Evolutionary conservation across 1,140 invertebrate genomes (phyloP).

Genomic region (Zaprionus ornatus): DNA sequence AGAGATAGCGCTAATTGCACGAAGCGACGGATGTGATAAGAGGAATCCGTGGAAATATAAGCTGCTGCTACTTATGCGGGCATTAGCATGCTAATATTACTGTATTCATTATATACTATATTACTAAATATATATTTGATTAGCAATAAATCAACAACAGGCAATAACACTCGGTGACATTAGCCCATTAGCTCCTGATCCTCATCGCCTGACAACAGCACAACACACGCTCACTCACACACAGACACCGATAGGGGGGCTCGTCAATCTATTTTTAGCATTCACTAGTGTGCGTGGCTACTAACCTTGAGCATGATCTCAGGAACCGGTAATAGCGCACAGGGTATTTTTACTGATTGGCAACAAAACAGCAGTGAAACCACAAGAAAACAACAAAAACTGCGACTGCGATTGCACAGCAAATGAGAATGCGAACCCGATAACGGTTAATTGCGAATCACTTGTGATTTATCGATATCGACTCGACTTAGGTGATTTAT

Average conservation of each 20-base stretch:
- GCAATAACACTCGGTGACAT: slow-evolving; percentile 27
- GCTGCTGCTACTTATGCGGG: slow-evolving; percentile 29
- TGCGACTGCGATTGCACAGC: slow-evolving; percentile 7
- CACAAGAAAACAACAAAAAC: background rate
- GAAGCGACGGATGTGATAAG: slow-evolving; percentile 69
- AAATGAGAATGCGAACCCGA: slow-evolving; percentile 3
- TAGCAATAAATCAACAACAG: slow-evolving; percentile 28
- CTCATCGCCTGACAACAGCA: slow-evolving; percentile 69
- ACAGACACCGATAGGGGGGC: slow-evolving; percentile 49
- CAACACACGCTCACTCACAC: background rate
- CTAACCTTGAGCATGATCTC: slow-evolving; percentile 27
- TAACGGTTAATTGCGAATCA: background rate
- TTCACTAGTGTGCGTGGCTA: background rate
- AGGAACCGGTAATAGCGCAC: slow-evolving; percentile 7
- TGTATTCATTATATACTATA: slow-evolving; percentile 43
- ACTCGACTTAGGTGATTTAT: background rate
- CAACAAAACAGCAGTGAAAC: background rate
- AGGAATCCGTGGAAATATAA: slow-evolving; percentile 40
- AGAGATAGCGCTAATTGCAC: slow-evolving; percentile 74
- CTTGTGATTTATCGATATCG: background rate
- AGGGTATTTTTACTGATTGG: background rate
- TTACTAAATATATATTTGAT: slow-evolving; percentile 4
- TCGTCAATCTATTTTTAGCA: slow-evolving; percentile 40
- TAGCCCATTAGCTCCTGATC: slow-evolving; percentile 3
- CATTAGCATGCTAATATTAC: slow-evolving; percentile 42